These are phyloP conservation scores for Dynastes hyllus DNA, from an alignment of 2,888 invertebrate genomes.

Conservation along the genomic window DNA sequence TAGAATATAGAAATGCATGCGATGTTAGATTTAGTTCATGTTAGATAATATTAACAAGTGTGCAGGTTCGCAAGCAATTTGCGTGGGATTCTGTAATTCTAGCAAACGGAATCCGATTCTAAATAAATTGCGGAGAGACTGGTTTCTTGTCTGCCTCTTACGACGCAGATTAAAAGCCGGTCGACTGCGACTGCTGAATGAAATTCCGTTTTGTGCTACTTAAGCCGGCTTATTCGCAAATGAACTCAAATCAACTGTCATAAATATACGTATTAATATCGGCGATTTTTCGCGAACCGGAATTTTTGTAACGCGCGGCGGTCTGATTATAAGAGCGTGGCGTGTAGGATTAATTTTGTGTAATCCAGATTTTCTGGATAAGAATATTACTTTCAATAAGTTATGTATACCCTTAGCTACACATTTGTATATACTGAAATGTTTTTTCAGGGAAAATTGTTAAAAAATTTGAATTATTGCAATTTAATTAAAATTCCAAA, in stretches of 20 bases:
- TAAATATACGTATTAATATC: conserved; percentile 9
- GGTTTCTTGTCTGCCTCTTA: neutral
- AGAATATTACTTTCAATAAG: too few species aligned
- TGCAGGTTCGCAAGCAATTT: neutral
- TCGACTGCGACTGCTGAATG: conserved; percentile 9
- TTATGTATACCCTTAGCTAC: too few species aligned
- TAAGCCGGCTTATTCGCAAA: conserved; percentile 33
- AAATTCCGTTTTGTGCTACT: conserved; percentile 37
- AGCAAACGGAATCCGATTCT: conserved; percentile 4
- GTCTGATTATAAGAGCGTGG: conserved; percentile 2
- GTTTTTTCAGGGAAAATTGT: too few species aligned
- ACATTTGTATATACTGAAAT: too few species aligned
- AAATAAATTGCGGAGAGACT: neutral
- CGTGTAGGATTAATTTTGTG: too few species aligned
- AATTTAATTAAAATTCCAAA: too few species aligned
- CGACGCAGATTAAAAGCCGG: neutral
- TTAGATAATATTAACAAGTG: neutral
- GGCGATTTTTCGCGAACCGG: neutral
- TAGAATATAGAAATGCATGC: neutral
- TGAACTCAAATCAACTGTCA: neutral
- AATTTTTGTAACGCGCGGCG: neutral
- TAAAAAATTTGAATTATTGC: too few species aligned
- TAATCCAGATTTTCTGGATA: too few species aligned
- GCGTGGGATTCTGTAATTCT: conserved; percentile 29
- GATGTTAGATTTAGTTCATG: too few species aligned